Evolutionary conservation across 1,140 invertebrate genomes (phyloP).

Genomic region (Steinernema khuongi): DNA sequence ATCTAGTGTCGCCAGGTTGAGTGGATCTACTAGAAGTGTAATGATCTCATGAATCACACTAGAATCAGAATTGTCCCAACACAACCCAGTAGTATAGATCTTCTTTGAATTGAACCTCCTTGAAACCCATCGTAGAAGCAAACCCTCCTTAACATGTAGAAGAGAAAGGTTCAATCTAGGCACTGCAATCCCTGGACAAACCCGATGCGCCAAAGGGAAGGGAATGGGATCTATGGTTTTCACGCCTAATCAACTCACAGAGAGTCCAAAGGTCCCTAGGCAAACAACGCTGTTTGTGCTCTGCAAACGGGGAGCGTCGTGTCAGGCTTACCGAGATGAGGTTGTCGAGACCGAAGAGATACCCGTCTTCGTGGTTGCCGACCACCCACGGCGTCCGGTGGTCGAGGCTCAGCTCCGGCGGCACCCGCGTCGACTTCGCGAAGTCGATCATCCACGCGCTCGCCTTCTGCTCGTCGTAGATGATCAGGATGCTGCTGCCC

Average conservation of each 20-base stretch:
- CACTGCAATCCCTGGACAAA: no score
- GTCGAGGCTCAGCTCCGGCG: slow-evolving; percentile 70
- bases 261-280: not conserved
- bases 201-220: no score
- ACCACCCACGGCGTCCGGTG: slow-evolving; percentile 82
- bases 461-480: slow-evolving; percentile 80
- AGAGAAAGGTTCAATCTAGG: no score
- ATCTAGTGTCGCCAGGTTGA: no score
- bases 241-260: not conserved
- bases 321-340: slow-evolving; percentile 71
- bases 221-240: no score
- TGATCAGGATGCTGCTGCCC: slow-evolving; percentile 87
- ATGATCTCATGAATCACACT: no score
- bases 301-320: not conserved
- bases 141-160: no score
- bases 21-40: no score
- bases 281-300: not conserved
- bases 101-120: no score
- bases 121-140: no score
- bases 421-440: slow-evolving; percentile 82
- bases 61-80: no score
- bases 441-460: slow-evolving; percentile 97
- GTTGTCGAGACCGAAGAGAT: slow-evolving; percentile 86
- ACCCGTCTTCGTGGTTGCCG: slow-evolving; percentile 97
- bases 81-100: no score